These are phyloP conservation scores for Cheiracanthium punctorium DNA, from an alignment of 2,888 invertebrate genomes.

Conservation along the genomic window DNA sequence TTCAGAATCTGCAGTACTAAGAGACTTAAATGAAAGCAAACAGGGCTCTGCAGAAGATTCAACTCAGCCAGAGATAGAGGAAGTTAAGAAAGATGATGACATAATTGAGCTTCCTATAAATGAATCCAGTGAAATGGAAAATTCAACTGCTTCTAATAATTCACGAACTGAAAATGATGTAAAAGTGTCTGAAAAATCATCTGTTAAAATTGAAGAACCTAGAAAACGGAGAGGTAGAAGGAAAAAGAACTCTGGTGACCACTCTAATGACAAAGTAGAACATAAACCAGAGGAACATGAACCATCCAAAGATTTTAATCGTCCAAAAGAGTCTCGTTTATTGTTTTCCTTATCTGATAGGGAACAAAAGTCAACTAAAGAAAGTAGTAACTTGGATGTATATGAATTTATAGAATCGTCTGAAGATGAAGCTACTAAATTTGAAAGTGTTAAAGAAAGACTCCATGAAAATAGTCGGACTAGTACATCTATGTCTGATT, in stretches of 20 bases:
- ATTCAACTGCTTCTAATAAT: background rate
- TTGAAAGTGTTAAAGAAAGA: constrained; percentile 65
- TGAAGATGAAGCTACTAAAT: constrained; percentile 78
- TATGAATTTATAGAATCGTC: constrained; percentile 95
- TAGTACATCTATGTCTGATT: background rate
- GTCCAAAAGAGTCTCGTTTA: constrained; percentile 59
- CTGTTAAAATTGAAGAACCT: constrained; percentile 55
- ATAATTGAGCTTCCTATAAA: constrained; percentile 14
- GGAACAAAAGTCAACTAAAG: constrained; percentile 62
- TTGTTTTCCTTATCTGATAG: constrained; percentile 57
- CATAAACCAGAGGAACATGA: constrained; percentile 63
- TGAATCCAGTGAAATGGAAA: background rate
- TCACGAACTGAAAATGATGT: background rate
- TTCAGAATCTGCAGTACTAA: constrained; percentile 24
- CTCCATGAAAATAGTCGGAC: constrained; percentile 36
- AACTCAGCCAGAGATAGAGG: constrained; percentile 28
- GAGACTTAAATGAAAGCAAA: constrained; percentile 29
- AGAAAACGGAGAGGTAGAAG: constrained; percentile 73
- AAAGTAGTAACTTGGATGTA: constrained; percentile 82
- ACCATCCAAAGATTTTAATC: constrained; percentile 58
- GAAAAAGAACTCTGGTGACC: constrained; percentile 72
- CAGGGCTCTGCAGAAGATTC: constrained; percentile 24
- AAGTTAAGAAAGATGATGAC: constrained; percentile 37
- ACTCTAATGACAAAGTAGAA: constrained; percentile 43
- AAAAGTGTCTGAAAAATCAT: constrained; percentile 23